A percentile compares a stretch with the other conserved stretches of the same genome.
phyloP scores from a whole-genome alignment of 1,140 invertebrate genomes.

The Capitella teleta region DNA sequence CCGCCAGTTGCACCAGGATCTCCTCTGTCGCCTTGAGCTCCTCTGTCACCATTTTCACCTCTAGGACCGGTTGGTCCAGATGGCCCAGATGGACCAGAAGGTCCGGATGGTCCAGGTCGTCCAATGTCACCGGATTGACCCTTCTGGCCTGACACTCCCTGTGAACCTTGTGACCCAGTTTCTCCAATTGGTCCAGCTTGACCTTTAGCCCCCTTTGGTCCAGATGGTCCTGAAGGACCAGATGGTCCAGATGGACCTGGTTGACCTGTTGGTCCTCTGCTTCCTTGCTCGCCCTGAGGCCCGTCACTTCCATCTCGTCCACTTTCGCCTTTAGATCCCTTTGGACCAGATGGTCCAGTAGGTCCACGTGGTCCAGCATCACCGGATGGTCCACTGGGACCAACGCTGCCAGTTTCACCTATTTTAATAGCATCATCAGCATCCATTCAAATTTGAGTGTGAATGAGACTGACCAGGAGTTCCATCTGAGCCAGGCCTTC shows the following conservation, averaged over 20 bases:
- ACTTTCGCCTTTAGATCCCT: neutral
- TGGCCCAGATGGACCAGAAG: neutral
- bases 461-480: constrained; percentile 8
- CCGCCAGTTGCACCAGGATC: constrained; percentile 24
- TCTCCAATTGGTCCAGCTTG: too few relatives aligned
- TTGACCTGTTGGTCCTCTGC: neutral
- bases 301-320: constrained; percentile 3
- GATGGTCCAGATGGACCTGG: constrained; percentile 3
- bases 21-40: constrained; percentile 1
- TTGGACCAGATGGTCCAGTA: constrained; percentile 3
- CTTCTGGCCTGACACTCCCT: constrained; percentile 45
- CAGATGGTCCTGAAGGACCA: neutral
- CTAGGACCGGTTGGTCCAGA: constrained; percentile 3
- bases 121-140: constrained; percentile 12
- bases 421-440: too few relatives aligned
- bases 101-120: constrained; percentile 5
- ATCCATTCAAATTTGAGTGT: too few relatives aligned
- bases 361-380: constrained; percentile 2
- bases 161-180: constrained; percentile 38
- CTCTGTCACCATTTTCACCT: neutral
- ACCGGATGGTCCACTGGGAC: constrained; percentile 10
- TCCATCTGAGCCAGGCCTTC: constrained; percentile 9
- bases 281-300: neutral
- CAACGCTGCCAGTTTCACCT: constrained; percentile 5
- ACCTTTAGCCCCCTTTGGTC: too few relatives aligned